Evolutionary conservation across 1,140 invertebrate species (phyloP), one percentile per base, ranked within the genome.

Genomic region (Acromyrmex charruanus): DNA sequence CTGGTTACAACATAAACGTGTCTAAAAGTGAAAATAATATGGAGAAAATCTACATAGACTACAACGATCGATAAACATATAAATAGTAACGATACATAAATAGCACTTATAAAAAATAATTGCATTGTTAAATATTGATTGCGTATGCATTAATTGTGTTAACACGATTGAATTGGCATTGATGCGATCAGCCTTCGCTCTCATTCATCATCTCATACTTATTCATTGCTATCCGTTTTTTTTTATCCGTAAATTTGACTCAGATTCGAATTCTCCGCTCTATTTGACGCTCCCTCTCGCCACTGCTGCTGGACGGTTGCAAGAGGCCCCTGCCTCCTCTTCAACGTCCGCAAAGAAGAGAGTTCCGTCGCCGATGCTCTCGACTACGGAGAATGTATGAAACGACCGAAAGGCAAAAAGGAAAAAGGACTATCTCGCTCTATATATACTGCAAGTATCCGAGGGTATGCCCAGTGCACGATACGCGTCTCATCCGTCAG

Each of bases 261-360:
- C 92, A 93, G 93, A 95, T 95, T 95, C 93, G 94, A 94, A 94
- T 94, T 94, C 94, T 95, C 92, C 95, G 95, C 95, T 95, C 95
- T 95, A 95, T 95, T 95, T 95, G 95, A 95, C 93, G 92, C 93
- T 90, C 92, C 93, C 93, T 94, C 93, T 94, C 87, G 86, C 90
- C 87, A 68, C 77, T 53, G 59, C 59, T 21, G 28, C 39, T 84
- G 35, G 79, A 44, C 69, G 79, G 87, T 58, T 68, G 79, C 87
- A 69, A 77, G 80, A 86, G 69, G 72, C 53, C 66, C 87, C 85
- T 75, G 84, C 88, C 87, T 86, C 82, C 92, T 92, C 93, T 93
- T 89, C 77, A 9, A 44, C 87, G 89, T 68, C 87, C 89, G 91
- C 88, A 92, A 93, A 92, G 91, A 93, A 91, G 89, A 93, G 91